Evolutionary conservation across 2,113 vertebrate species (phyloP).

Genomic region (Catharus bicknelli): DNA sequence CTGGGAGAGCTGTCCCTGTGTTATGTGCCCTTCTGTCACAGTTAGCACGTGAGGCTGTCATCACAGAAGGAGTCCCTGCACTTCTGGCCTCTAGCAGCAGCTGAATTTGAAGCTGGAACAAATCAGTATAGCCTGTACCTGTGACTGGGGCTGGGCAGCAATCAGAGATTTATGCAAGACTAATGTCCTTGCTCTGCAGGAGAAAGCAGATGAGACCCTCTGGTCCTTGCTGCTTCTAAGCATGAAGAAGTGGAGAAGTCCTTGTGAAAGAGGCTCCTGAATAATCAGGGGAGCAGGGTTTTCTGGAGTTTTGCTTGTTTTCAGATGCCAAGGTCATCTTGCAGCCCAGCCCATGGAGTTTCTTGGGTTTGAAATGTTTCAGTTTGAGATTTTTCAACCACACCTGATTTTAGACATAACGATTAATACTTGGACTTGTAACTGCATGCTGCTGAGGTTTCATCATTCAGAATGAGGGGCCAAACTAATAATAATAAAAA

Average conservation of each 20-base stretch:
- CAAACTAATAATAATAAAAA: neutral
- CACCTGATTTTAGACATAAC: constrained; percentile 23
- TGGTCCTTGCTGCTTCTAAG: neutral
- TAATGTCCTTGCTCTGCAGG: neutral
- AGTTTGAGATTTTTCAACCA: neutral
- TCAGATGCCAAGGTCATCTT: neutral
- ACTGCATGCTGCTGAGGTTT: neutral
- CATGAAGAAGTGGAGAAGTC: neutral
- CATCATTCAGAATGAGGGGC: neutral
- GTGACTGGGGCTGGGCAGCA: neutral
- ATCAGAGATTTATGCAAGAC: neutral
- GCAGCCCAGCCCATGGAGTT: neutral
- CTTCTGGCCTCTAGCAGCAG: neutral
- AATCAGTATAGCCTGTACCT: neutral
- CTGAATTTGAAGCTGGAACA: constrained; percentile 10
- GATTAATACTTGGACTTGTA: neutral
- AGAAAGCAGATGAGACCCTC: neutral
- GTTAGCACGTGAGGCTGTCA: neutral
- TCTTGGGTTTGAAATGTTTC: neutral
- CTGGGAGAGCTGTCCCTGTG: neutral
- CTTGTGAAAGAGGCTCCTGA: neutral
- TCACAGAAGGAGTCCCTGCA: neutral
- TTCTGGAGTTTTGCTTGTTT: neutral
- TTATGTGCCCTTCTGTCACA: neutral
- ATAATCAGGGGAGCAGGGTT: neutral